phyloP scores from a whole-genome alignment of 2,888 invertebrate species.

The Melanostoma scalare region DNA sequence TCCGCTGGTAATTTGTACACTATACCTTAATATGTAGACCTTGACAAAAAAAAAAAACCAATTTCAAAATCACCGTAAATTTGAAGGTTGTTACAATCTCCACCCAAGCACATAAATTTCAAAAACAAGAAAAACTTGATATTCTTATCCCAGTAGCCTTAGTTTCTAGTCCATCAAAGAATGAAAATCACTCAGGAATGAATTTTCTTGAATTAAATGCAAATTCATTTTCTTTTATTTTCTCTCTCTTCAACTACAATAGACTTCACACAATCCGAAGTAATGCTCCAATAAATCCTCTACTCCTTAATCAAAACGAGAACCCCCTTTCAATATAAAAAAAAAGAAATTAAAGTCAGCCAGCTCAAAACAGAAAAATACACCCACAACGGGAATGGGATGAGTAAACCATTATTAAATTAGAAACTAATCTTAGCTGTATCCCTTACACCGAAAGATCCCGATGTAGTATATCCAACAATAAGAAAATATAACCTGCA shows the following conservation, averaged over 20 bases:
- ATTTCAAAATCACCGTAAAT: too few species aligned
- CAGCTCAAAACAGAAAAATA: not conserved
- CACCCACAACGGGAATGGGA: constrained; percentile 13
- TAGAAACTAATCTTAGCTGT: constrained; percentile 50
- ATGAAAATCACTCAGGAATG: not conserved
- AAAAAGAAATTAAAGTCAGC: not conserved
- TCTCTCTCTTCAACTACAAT: not conserved
- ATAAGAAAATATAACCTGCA: not conserved
- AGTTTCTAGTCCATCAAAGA: too few species aligned
- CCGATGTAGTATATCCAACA: not conserved
- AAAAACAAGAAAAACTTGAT: too few species aligned
- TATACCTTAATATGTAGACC: too few species aligned
- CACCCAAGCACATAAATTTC: too few species aligned
- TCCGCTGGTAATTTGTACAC: too few species aligned
- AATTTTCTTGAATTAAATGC: constrained; percentile 35
- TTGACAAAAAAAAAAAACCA: too few species aligned
- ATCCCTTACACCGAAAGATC: constrained; percentile 36
- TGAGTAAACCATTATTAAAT: constrained; percentile 54
- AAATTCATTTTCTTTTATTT: constrained; percentile 33
- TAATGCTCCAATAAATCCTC: constrained; percentile 47
- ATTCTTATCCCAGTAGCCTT: too few species aligned
- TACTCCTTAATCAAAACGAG: constrained; percentile 22
- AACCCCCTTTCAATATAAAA: constrained; percentile 28
- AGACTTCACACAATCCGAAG: constrained; percentile 24
- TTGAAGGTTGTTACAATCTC: too few species aligned